A percentile compares a stretch with the other conserved stretches of the same genome.
Conservation (phyloP, 2,888 invertebrate species). For the Prenolepis imparis region DNA sequence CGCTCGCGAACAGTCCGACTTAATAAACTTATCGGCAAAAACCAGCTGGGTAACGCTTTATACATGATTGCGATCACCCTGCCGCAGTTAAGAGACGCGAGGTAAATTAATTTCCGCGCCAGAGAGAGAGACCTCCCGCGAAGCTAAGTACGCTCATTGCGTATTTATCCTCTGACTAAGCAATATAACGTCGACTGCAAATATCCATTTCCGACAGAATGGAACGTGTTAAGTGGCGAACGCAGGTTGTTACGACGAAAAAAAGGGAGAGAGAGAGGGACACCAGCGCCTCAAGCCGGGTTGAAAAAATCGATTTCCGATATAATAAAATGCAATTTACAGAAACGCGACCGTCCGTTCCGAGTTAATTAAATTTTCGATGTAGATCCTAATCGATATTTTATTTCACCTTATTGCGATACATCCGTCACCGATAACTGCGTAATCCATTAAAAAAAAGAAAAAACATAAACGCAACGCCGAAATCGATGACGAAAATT, state of each 20-base stretch:
- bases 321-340: constrained; percentile 53
- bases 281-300: background rate
- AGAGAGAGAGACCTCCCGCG: background rate
- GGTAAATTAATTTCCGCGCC: constrained; percentile 36
- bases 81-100: constrained; percentile 12
- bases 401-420: constrained; percentile 46
- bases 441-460: background rate
- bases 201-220: constrained; percentile 18
- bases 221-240: constrained; percentile 39
- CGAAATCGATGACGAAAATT: constrained; percentile 1
- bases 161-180: constrained; percentile 24
- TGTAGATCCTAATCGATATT: constrained; percentile 46
- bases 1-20: background rate
- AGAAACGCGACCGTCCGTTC: constrained; percentile 4
- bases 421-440: background rate
- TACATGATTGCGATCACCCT: background rate
- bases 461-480: background rate
- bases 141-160: constrained; percentile 29
- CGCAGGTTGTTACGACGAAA: background rate
- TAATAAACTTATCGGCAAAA: constrained; percentile 24
- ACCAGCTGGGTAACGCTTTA: background rate
- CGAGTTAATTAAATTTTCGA: constrained; percentile 50
- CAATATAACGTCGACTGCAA: constrained; percentile 25
- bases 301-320: constrained; percentile 51
- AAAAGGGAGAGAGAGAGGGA: background rate